A percentile compares a stretch with the other conserved stretches of the same genome.
phyloP scores from a whole-genome alignment of 2,888 invertebrate species.

The Perithous albicinctus region DNA sequence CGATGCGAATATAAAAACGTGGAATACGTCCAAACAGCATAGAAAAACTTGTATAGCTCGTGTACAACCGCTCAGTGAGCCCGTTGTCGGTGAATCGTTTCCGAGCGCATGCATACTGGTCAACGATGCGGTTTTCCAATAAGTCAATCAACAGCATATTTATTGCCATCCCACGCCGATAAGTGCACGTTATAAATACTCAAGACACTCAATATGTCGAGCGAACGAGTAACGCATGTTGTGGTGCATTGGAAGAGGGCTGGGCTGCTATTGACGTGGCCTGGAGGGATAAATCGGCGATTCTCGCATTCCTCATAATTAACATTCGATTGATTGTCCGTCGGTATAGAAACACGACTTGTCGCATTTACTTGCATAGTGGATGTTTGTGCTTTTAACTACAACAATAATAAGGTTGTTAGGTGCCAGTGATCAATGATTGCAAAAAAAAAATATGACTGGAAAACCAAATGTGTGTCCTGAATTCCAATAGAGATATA shows the following conservation, averaged over 20 bases:
- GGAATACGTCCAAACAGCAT: slow-evolving; percentile 1
- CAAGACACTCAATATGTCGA: slow-evolving; percentile 61
- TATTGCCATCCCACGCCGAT: slow-evolving; percentile 55
- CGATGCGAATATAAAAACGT: slow-evolving; percentile 20
- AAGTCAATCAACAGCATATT: slow-evolving; percentile 54
- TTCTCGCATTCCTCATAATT: slow-evolving; percentile 52
- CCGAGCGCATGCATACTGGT: background rate
- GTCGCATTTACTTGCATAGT: background rate
- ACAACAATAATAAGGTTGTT: slow-evolving; percentile 43
- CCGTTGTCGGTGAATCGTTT: slow-evolving; percentile 17
- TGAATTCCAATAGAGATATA: no score
- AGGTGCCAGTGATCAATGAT: background rate
- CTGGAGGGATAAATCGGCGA: slow-evolving; percentile 44
- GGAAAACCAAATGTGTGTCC: no score
- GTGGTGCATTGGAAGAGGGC: background rate
- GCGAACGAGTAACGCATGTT: slow-evolving; percentile 22
- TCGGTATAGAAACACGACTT: slow-evolving; percentile 2
- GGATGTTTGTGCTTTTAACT: slow-evolving; percentile 1
- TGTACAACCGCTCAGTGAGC: background rate
- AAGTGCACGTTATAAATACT: slow-evolving; percentile 59
- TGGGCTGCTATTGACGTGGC: slow-evolving; percentile 16
- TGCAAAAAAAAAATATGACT: background rate
- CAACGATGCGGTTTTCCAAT: slow-evolving; percentile 53
- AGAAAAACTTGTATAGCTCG: background rate
- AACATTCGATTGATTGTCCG: slow-evolving; percentile 50